Conservation (phyloP, 2,113 vertebrate species). For the Platysteira castanea region DNA sequence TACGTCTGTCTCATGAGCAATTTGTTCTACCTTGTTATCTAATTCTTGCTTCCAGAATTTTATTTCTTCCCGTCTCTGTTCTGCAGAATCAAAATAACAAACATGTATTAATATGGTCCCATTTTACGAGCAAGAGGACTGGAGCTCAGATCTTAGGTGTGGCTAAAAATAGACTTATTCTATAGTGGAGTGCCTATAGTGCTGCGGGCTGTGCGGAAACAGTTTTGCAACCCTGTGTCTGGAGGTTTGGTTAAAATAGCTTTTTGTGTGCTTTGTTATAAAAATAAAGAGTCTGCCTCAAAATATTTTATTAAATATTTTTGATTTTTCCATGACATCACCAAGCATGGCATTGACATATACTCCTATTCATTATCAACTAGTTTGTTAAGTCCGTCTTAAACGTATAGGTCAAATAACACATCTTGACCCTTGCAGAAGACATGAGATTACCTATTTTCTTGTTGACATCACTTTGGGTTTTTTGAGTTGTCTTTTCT, state of each 20-base stretch:
- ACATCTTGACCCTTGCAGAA: neutral
- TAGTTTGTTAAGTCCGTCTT: neutral
- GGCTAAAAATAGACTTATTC: neutral
- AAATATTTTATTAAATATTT: neutral
- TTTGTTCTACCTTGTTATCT: constrained; percentile 81
- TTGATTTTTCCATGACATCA: neutral
- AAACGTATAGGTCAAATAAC: neutral
- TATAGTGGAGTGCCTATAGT: neutral
- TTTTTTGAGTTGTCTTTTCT: constrained; percentile 76
- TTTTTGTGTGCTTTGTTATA: neutral
- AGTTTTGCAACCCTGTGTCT: neutral
- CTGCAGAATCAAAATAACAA: constrained; percentile 63
- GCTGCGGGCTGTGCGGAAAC: neutral
- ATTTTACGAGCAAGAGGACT: neutral
- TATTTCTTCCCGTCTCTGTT: constrained; percentile 83
- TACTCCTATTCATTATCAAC: neutral
- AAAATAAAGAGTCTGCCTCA: neutral
- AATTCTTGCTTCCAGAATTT: constrained; percentile 88
- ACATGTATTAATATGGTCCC: neutral
- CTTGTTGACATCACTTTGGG: constrained; percentile 81
- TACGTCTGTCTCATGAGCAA: constrained; percentile 75
- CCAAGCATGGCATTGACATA: neutral
- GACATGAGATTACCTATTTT: constrained; percentile 77
- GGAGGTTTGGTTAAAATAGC: neutral
- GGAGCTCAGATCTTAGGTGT: neutral